These are phyloP conservation scores for Trichopoda pennipes DNA, from an alignment of 2,888 invertebrate genomes.

Conservation along the genomic window DNA sequence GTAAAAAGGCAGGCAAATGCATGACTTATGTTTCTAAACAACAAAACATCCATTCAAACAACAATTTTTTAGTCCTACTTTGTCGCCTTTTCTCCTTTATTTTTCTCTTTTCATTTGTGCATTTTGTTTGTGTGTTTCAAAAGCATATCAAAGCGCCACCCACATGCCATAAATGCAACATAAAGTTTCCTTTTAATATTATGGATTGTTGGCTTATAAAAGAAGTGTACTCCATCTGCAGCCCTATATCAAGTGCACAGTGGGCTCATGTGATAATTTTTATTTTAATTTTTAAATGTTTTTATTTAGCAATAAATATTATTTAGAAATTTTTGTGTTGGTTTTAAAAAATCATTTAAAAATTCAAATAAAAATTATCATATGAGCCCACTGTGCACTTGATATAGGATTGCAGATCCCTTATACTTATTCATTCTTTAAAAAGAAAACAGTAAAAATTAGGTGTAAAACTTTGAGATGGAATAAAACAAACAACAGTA, in stretches of 20 bases:
- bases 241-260: slow-evolving; percentile 26
- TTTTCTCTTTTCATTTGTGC: slow-evolving; percentile 31
- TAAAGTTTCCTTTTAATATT: slow-evolving; percentile 44
- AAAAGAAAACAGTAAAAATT: too few species aligned
- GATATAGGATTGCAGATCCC: slow-evolving; percentile 19
- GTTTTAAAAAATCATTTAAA: too few species aligned
- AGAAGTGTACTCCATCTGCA: slow-evolving; percentile 14
- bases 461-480: too few species aligned
- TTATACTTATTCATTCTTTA: too few species aligned
- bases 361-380: too few species aligned
- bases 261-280: slow-evolving; percentile 4
- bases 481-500: too few species aligned
- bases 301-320: too few species aligned
- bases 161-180: slow-evolving; percentile 59
- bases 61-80: slow-evolving; percentile 39
- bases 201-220: slow-evolving; percentile 36
- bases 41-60: slow-evolving; percentile 14
- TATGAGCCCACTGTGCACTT: slow-evolving; percentile 14
- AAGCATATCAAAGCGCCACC: slow-evolving; percentile 68
- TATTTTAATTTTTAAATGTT: too few species aligned
- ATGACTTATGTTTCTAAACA: slow-evolving; percentile 52
- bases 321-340: too few species aligned
- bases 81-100: slow-evolving; percentile 51
- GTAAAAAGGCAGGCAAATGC: slow-evolving; percentile 58
- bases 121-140: slow-evolving; percentile 44